These are phyloP conservation scores for Azemiops feae DNA, from an alignment of 2,113 vertebrate species.

Conservation along the genomic window DNA sequence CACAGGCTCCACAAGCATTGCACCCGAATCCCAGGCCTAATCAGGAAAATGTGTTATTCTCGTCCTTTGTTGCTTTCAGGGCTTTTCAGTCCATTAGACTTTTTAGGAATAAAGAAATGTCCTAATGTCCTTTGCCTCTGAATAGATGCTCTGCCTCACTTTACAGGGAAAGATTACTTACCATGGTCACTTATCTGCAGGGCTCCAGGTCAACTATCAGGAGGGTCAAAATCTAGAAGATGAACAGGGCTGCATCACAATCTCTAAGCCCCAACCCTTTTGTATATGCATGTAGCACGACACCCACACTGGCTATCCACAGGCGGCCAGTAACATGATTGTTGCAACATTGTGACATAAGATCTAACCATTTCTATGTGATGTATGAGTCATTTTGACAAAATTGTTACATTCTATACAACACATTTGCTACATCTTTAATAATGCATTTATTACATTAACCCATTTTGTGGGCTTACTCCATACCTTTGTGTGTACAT, in stretches of 20 bases:
- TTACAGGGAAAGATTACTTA: neutral
- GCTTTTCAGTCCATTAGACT: neutral
- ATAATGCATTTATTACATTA: neutral
- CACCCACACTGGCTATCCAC: neutral
- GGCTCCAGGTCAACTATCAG: neutral
- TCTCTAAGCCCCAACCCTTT: neutral
- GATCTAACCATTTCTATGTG: neutral
- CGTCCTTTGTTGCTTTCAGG: neutral
- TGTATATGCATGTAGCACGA: neutral
- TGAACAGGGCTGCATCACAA: neutral
- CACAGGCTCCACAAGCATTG: neutral
- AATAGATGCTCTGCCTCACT: neutral
- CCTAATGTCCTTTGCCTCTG: neutral
- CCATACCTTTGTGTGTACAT: neutral
- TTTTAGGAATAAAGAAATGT: neutral
- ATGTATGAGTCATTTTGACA: neutral
- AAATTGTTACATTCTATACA: neutral
- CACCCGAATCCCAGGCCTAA: neutral
- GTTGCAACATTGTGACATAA: neutral
- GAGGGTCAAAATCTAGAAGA: neutral
- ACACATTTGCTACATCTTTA: neutral
- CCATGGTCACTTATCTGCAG: neutral
- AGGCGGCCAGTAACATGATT: neutral
- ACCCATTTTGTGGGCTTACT: neutral
- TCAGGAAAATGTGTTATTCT: neutral